phyloP scores from a whole-genome alignment of 1,140 invertebrate genomes.

The Zaprionus camerounensis region DNA sequence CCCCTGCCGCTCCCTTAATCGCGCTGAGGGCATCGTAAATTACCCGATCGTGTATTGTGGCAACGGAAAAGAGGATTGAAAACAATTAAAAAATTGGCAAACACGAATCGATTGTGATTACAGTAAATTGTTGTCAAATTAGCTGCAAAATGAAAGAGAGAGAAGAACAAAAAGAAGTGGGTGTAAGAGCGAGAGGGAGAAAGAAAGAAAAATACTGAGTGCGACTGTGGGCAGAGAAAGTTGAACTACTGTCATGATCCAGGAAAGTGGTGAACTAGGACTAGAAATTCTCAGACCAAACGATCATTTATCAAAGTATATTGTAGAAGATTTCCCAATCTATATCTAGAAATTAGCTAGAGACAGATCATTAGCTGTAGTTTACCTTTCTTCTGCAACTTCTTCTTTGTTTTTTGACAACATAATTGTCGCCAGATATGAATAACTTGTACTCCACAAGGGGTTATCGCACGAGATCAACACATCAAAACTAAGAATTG shows the following conservation, averaged over 20 bases:
- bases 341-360: neutral
- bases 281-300: neutral
- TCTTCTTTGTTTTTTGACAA: conserved; percentile 47
- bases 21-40: conserved; percentile 80
- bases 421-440: conserved; percentile 64
- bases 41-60: conserved; percentile 79
- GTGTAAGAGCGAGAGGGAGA: conserved; percentile 14
- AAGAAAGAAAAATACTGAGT: conserved; percentile 25
- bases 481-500: conserved; percentile 72
- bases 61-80: conserved; percentile 75
- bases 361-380: conserved; percentile 22
- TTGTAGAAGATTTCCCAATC: neutral
- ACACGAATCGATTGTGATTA: conserved; percentile 84
- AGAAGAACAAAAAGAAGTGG: conserved; percentile 17
- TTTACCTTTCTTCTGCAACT: neutral
- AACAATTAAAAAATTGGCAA: conserved; percentile 84
- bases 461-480: conserved; percentile 67
- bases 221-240: conserved; percentile 51
- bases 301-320: conserved; percentile 2
- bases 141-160: conserved; percentile 73
- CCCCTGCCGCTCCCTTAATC: conserved; percentile 49
- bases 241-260: conserved; percentile 37
- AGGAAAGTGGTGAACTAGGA: conserved; percentile 28
- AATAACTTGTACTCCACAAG: conserved; percentile 52
- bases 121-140: conserved; percentile 84